Percentiles rank a stretch among this genome's conserved stretches.
These are phyloP conservation scores for Listronotus oregonensis DNA, from an alignment of 1,140 invertebrate genomes.

Conservation along the genomic window DNA sequence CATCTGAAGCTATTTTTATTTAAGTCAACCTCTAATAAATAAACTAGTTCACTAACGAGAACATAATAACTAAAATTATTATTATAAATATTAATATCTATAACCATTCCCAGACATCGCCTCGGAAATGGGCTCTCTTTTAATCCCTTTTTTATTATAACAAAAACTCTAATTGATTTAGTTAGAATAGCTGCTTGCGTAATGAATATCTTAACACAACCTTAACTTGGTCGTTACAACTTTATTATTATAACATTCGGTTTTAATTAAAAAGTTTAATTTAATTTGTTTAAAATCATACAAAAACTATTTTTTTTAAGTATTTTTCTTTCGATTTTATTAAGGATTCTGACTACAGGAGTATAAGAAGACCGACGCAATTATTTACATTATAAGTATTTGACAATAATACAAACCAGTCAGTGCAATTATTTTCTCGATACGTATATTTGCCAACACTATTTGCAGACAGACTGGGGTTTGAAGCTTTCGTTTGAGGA, in stretches of 20 bases:
- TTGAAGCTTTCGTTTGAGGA: too few relatives aligned
- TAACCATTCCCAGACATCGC: slow-evolving; percentile 7
- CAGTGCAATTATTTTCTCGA: too few relatives aligned
- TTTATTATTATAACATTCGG: slow-evolving; percentile 3
- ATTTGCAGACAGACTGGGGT: too few relatives aligned
- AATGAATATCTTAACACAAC: slow-evolving; percentile 8
- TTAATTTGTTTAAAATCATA: too few relatives aligned
- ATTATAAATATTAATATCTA: slow-evolving; percentile 16
- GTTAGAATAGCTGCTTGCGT: slow-evolving; percentile 9
- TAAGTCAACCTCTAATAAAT: slow-evolving; percentile 5
- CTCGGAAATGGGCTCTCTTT: slow-evolving; percentile 8
- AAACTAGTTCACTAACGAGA: slow-evolving; percentile 22
- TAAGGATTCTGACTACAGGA: too few relatives aligned
- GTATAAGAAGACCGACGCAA: too few relatives aligned
- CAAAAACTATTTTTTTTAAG: too few relatives aligned
- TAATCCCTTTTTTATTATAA: slow-evolving; percentile 4
- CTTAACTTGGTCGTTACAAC: slow-evolving; percentile 8
- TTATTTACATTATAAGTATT: too few relatives aligned
- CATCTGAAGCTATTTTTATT: slow-evolving; percentile 3
- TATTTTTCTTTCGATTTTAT: too few relatives aligned
- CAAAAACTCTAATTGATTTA: slow-evolving; percentile 10
- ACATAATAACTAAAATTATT: slow-evolving; percentile 20
- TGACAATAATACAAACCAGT: too few relatives aligned
- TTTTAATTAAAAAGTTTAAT: not conserved
- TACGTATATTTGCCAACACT: too few relatives aligned